A percentile compares a stretch with the other conserved stretches of the same genome.
These are phyloP conservation scores for Chiroxiphia lanceolata DNA, from an alignment of 2,797 vertebrate genomes.

Conservation along the genomic window DNA sequence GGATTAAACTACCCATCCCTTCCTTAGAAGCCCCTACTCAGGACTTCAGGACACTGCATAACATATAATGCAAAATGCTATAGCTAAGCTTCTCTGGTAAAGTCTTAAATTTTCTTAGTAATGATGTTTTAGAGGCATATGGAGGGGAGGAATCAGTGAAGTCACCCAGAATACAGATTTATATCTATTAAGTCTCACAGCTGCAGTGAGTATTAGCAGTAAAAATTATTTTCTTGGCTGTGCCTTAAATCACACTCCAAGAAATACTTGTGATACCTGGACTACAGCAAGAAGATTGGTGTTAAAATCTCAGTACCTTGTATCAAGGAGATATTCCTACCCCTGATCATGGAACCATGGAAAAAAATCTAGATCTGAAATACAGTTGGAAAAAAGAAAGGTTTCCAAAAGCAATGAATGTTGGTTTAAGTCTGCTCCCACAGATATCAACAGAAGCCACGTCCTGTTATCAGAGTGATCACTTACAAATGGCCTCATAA, in stretches of 20 bases:
- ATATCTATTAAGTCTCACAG: not conserved
- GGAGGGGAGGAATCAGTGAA: not conserved
- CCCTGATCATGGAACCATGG: not conserved
- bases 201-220: not conserved
- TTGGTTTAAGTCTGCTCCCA: not conserved
- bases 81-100: not conserved
- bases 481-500: not conserved
- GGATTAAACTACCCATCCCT: not conserved
- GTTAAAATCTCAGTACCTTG: not conserved
- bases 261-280: not conserved
- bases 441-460: not conserved
- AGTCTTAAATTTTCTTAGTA: not conserved
- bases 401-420: not conserved
- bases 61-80: not conserved
- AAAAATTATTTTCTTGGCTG: not conserved
- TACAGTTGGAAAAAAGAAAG: not conserved
- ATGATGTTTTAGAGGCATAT: not conserved
- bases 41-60: not conserved
- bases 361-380: not conserved
- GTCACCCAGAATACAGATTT: not conserved
- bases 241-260: not conserved
- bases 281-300: not conserved
- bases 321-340: not conserved
- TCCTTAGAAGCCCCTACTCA: not conserved
- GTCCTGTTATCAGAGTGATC: not conserved